phyloP scores from a whole-genome alignment of 2,888 invertebrate species.

The Salpingus planirostris region DNA sequence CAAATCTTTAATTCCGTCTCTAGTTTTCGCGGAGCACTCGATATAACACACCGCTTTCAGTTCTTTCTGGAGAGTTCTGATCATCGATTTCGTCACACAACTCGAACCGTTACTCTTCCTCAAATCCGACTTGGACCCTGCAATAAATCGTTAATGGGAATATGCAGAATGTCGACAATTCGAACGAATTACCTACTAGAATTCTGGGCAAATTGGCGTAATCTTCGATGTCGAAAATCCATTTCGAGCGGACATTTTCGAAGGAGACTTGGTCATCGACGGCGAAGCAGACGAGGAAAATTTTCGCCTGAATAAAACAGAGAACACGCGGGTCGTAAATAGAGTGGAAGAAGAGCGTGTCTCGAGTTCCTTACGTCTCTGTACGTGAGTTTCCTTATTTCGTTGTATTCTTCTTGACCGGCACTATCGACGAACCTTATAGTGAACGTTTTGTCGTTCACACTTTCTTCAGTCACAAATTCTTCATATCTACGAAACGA shows the following conservation, averaged over 20 bases:
- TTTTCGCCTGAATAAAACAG: constrained; percentile 21
- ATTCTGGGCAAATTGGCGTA: constrained; percentile 16
- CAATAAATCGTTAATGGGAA: too few relatives aligned
- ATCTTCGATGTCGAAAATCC: constrained; percentile 18
- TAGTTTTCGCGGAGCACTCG: constrained; percentile 23
- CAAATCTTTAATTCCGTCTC: constrained; percentile 18
- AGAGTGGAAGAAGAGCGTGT: too few relatives aligned
- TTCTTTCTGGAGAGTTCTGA: constrained; percentile 17
- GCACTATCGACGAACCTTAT: constrained; percentile 50
- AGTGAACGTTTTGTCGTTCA: constrained; percentile 6
- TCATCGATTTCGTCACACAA: constrained; percentile 11
- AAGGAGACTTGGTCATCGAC: constrained; percentile 19
- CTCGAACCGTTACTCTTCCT: constrained; percentile 5
- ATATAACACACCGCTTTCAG: constrained; percentile 19
- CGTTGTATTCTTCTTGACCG: constrained; percentile 68
- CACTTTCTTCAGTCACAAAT: constrained; percentile 4
- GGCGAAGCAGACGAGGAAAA: constrained; percentile 23
- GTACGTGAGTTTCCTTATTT: constrained; percentile 13
- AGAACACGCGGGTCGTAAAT: too few relatives aligned
- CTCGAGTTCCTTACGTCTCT: constrained; percentile 14
- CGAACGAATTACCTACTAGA: constrained; percentile 21
- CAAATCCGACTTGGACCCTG: constrained; percentile 22
- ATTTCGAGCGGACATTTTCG: constrained; percentile 19
- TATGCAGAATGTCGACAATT: too few relatives aligned
- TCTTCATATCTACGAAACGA: constrained; percentile 13